Conservation (phyloP, 1,140 invertebrate species). For the Nymphalis io region DNA sequence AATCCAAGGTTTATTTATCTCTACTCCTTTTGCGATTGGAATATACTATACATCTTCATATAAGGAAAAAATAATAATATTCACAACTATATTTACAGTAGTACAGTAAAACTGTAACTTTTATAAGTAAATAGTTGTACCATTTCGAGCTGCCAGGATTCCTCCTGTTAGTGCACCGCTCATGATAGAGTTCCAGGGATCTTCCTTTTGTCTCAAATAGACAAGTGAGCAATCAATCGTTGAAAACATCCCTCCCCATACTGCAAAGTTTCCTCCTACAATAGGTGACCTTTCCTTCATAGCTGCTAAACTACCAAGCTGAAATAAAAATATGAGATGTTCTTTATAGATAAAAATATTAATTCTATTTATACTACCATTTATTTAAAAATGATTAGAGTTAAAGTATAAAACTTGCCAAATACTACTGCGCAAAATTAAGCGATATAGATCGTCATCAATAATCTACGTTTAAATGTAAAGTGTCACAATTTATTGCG, state of each 20-base stretch:
- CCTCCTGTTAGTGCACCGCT: constrained; percentile 97
- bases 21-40: no score
- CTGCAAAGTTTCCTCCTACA: constrained; percentile 95
- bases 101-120: no score
- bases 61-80: background rate
- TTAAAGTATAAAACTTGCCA: no score
- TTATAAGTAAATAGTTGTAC: constrained; percentile 74
- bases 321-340: constrained; percentile 40
- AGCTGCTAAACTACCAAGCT: constrained; percentile 90
- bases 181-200: constrained; percentile 99
- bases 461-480: no score
- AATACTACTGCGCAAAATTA: no score
- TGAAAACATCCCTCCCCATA: constrained; percentile 98
- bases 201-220: constrained; percentile 97
- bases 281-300: constrained; percentile 95
- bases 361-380: background rate
- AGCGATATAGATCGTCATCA: no score
- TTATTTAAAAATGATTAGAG: no score
- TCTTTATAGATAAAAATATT: background rate
- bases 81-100: no score
- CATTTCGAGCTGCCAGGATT: constrained; percentile 96
- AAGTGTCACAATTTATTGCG: no score
- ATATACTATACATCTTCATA: no score
- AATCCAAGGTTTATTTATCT: no score
- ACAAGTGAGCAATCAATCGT: constrained; percentile 98